Conservation (phyloP, 1,140 invertebrate species). For the Papilio machaon region DNA sequence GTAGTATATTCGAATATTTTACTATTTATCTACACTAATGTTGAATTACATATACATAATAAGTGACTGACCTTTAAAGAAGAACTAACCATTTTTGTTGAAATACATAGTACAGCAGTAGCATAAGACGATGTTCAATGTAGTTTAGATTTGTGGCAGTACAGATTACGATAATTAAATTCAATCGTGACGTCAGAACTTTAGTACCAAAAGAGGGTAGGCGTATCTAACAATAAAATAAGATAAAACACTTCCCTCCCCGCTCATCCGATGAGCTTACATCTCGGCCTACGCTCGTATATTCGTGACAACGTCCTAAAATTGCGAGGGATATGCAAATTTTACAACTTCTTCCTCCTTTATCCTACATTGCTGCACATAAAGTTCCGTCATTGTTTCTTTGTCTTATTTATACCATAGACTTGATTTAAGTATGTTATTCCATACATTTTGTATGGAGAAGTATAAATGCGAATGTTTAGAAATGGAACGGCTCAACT, state of each 20-base stretch:
- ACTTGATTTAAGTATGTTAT: background rate
- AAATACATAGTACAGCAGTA: no score
- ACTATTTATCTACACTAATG: no score
- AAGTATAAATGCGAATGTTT: no score
- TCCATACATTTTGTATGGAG: background rate
- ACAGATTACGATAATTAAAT: background rate
- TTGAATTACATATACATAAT: no score
- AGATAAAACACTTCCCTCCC: background rate
- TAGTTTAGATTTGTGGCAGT: no score
- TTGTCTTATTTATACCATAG: slow-evolving; percentile 1
- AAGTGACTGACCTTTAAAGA: no score
- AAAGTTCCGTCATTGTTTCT: slow-evolving; percentile 4
- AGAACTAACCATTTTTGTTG: no score
- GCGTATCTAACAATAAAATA: background rate
- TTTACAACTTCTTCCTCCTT: slow-evolving; percentile 17
- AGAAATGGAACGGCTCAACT: no score
- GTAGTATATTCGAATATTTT: no score
- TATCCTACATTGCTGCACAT: background rate
- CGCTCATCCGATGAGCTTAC: background rate
- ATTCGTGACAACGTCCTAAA: slow-evolving; percentile 3
- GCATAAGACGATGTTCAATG: no score
- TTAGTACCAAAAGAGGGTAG: background rate
- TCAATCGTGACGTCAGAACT: background rate
- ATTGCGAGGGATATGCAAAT: slow-evolving; percentile 16
- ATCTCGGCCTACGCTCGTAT: background rate